Percentiles rank a stretch among this genome's conserved stretches.
These are phyloP conservation scores for Mellilla xanthometata DNA, from an alignment of 2,888 invertebrate genomes.

Conservation along the genomic window DNA sequence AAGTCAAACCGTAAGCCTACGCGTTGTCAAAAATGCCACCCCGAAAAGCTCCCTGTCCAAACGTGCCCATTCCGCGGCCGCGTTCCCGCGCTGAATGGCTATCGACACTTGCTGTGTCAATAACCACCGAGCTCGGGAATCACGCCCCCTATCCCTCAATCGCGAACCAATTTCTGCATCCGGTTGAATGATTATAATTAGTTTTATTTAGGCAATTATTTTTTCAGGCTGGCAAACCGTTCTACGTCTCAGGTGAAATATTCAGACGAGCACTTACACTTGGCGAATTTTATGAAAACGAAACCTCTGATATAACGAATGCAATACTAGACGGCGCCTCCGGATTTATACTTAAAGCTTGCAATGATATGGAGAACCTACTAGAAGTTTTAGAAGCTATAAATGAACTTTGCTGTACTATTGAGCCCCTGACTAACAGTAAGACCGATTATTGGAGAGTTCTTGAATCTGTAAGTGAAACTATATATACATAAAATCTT, in stretches of 20 bases:
- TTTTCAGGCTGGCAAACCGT: constrained; percentile 60
- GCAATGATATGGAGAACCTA: constrained; percentile 33
- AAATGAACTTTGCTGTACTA: constrained; percentile 47
- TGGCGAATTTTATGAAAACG: constrained; percentile 38
- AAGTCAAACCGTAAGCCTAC: no score
- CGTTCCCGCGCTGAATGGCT: no score
- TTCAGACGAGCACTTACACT: constrained; percentile 38
- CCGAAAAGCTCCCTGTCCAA: no score
- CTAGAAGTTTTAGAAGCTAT: constrained; percentile 43
- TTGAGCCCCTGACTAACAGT: constrained; percentile 50
- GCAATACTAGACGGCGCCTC: constrained; percentile 57
- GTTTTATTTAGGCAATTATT: background rate
- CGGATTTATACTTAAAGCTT: constrained; percentile 53
- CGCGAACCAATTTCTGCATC: no score
- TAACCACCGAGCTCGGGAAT: no score
- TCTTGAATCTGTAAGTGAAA: constrained; percentile 47
- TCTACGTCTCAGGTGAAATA: constrained; percentile 57
- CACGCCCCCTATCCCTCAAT: no score
- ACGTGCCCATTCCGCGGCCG: no score
- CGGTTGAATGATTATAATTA: no score
- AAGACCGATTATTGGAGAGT: constrained; percentile 46
- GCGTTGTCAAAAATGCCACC: no score
- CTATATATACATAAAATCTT: no score
- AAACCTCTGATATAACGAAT: constrained; percentile 56
- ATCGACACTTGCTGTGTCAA: no score